These are phyloP conservation scores for Passer domesticus DNA, from an alignment of 2,113 vertebrate species.

Conservation along the genomic window DNA sequence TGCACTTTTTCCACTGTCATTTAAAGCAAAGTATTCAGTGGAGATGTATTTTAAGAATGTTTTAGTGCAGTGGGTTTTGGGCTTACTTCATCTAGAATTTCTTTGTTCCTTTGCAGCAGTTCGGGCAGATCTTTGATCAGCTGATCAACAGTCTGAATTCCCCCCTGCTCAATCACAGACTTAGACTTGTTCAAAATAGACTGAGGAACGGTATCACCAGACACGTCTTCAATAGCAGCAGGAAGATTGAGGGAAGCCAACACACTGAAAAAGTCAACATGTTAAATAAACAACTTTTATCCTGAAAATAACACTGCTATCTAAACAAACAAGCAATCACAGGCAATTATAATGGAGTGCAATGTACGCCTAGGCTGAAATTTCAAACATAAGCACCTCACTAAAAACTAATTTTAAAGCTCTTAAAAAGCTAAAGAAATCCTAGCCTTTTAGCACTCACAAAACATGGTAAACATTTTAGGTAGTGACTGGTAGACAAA, in stretches of 20 bases:
- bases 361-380: background rate
- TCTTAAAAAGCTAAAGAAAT: background rate
- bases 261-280: conserved; percentile 73
- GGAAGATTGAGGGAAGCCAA: conserved; percentile 97
- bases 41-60: background rate
- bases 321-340: background rate
- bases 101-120: conserved; percentile 91
- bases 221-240: conserved; percentile 94
- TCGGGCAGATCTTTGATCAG: conserved; percentile 95
- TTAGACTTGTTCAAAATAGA: conserved; percentile 93
- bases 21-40: background rate
- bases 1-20: background rate
- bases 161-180: conserved; percentile 88
- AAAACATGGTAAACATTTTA: background rate
- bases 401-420: background rate
- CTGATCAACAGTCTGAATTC: conserved; percentile 92
- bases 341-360: background rate
- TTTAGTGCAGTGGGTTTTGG: background rate
- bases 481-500: background rate
- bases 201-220: conserved; percentile 93
- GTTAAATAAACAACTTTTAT: background rate
- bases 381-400: background rate
- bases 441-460: background rate
- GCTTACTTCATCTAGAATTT: conserved; percentile 93
- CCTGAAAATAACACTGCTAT: background rate